Evolutionary conservation across 2,113 vertebrate genomes (phyloP).

Genomic region (Oreochromis niloticus): DNA sequence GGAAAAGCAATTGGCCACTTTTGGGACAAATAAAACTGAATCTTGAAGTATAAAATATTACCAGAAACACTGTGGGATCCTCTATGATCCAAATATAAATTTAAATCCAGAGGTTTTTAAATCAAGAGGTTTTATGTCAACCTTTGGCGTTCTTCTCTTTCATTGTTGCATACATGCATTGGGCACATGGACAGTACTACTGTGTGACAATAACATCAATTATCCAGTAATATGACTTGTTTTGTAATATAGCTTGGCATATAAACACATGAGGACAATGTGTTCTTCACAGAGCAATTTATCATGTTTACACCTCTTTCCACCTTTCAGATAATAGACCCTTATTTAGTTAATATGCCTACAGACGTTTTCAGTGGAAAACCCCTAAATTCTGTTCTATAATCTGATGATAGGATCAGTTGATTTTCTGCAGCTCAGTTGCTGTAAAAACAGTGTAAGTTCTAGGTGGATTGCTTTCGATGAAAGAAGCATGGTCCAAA

Average conservation of each 20-base stretch:
- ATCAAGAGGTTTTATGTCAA: background rate
- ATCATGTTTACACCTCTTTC: slow-evolving; percentile 1
- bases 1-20: background rate
- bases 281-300: background rate
- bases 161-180: rapidly evolving
- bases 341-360: background rate
- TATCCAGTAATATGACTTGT: background rate
- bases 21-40: background rate
- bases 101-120: background rate
- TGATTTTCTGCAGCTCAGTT: slow-evolving; percentile 37
- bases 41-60: background rate
- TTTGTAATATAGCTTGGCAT: background rate
- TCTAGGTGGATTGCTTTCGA: slow-evolving; percentile 18
- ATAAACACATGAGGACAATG: background rate
- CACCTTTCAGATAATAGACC: background rate
- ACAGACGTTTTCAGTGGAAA: slow-evolving; percentile 12
- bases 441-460: slow-evolving; percentile 39
- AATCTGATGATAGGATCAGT: slow-evolving; percentile 26
- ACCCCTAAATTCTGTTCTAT: background rate
- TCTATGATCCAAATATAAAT: background rate
- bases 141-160: background rate
- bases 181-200: background rate
- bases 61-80: background rate
- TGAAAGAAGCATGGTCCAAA: slow-evolving; percentile 26
- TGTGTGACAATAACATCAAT: background rate